Conservation (phyloP, 1,140 invertebrate genomes). For the Bombus haemorrhoidalis region DNA sequence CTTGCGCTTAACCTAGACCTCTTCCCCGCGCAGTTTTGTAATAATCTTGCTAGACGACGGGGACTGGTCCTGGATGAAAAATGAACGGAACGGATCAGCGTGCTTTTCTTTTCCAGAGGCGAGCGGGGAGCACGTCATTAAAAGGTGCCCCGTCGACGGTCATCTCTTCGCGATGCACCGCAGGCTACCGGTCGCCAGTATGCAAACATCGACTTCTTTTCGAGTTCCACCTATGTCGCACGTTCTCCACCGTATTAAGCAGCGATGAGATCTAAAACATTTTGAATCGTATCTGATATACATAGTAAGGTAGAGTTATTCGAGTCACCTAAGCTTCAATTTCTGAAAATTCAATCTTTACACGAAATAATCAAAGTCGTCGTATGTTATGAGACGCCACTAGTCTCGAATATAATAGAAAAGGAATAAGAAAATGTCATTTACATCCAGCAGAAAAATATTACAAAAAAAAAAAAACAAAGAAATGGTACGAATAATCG, state of each 20-base stretch:
- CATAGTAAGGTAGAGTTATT: neutral
- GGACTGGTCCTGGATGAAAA: slow-evolving; percentile 65
- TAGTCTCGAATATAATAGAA: too few species aligned
- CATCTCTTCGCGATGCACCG: slow-evolving; percentile 7
- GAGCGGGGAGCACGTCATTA: slow-evolving; percentile 49
- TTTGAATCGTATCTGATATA: neutral
- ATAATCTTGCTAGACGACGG: slow-evolving; percentile 59
- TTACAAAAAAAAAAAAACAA: too few species aligned
- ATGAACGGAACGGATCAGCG: slow-evolving; percentile 54
- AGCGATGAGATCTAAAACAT: neutral
- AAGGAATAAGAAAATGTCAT: too few species aligned
- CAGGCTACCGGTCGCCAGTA: neutral
- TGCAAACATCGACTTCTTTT: slow-evolving; percentile 21
- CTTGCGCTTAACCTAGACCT: slow-evolving; percentile 52
- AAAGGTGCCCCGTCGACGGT: slow-evolving; percentile 59
- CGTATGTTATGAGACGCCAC: too few species aligned
- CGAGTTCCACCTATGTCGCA: slow-evolving; percentile 9
- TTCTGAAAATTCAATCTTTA: too few species aligned
- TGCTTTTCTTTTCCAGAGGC: slow-evolving; percentile 45
- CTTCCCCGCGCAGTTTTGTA: slow-evolving; percentile 47
- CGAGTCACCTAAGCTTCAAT: neutral
- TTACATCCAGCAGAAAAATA: too few species aligned
- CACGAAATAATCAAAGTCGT: too few species aligned
- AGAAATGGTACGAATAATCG: too few species aligned
- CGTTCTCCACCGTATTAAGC: neutral